Base-by-base conservation (phyloP, 2,113 vertebrate genomes). In the Nansenia antarctica region DNA sequence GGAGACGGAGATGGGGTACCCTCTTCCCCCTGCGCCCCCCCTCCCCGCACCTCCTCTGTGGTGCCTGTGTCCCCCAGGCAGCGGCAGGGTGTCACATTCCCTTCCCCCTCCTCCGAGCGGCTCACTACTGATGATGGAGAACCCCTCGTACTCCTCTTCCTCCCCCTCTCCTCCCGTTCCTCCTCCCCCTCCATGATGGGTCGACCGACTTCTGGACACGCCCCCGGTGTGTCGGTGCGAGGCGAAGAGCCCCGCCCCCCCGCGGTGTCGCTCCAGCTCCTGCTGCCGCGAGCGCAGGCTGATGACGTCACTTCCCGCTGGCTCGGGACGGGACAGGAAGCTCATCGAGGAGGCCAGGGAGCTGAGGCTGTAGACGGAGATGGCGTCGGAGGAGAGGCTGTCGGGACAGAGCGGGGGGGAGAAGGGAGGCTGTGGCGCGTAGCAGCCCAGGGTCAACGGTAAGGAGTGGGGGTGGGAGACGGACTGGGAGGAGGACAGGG, bases 321-420 rank as follows among this genome's bases (percentile, higher is more conserved):
- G 88, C 60, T 99, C 97, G 0, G 94, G 91, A 60, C 95, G 94
- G 63, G 96, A 95, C 77, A 93, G 92, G 64, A 98, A 98, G 73
- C 96, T 97, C 92, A 98, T 94, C 12, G 96, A 98, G 49, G 96
- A 99, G 55, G 96, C 93, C 2, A 98, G 95, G 59, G 97, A 99
- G 89, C 96, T 98, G 78, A 99, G 92, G 78, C 96, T 98, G 87
- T 99, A 99, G 49, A 99, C 95, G 0, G 97, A 99, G 85, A 99
- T 95, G 89, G 96, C 95, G 3, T 99, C 97, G 0, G 95, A 95
- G 35, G 95, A 94, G 24, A 96, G 82, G 84, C 89, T 94, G 82
- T 98, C 96, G 0, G 93, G 93, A 11, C 94, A 94, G 0, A 73
- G 55, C 0, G 93, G 91, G 1, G 95, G 93, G 9, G 94, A 90